Percentiles rank a stretch among this genome's conserved stretches.
These are phyloP conservation scores for Orchestes rusci DNA, from an alignment of 2,888 invertebrate species.

Conservation along the genomic window DNA sequence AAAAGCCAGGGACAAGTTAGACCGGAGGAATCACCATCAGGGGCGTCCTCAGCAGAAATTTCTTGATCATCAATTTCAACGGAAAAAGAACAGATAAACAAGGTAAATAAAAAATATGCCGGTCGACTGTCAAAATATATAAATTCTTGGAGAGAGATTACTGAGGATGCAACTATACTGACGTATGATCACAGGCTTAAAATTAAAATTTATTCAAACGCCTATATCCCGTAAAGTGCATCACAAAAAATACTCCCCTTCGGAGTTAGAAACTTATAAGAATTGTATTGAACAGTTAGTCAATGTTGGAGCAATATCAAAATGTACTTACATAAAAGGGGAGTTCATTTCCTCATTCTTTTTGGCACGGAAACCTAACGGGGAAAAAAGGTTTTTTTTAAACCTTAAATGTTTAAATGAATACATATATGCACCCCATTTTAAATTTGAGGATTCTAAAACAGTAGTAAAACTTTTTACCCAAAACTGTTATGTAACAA, in stretches of 20 bases:
- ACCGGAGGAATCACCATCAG: not conserved
- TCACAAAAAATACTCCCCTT: not conserved
- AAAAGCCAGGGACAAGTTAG: constrained; percentile 3
- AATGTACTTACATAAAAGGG: constrained; percentile 9
- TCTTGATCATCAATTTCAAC: not conserved
- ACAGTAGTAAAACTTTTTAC: not conserved
- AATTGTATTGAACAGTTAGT: not conserved
- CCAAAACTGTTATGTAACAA: constrained; percentile 1
- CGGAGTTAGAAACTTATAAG: not conserved
- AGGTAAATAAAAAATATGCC: constrained; percentile 8
- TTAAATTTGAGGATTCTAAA: constrained; percentile 8
- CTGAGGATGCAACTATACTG: not conserved
- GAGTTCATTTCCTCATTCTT: constrained; percentile 15
- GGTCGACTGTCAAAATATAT: constrained; percentile 8
- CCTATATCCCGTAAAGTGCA: not conserved
- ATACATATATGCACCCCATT: constrained; percentile 8
- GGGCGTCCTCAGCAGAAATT: too few species aligned
- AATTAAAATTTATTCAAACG: not conserved
- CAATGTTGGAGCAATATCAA: constrained; percentile 12
- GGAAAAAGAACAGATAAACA: too few species aligned
- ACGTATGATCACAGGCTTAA: not conserved
- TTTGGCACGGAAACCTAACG: constrained; percentile 16
- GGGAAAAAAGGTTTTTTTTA: constrained; percentile 9
- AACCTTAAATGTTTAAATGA: constrained; percentile 11
- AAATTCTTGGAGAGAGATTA: constrained; percentile 12